Evolutionary conservation across 2,888 invertebrate genomes (phyloP), one percentile per base, ranked within the genome.

Genomic region (Philereme vetulata): DNA sequence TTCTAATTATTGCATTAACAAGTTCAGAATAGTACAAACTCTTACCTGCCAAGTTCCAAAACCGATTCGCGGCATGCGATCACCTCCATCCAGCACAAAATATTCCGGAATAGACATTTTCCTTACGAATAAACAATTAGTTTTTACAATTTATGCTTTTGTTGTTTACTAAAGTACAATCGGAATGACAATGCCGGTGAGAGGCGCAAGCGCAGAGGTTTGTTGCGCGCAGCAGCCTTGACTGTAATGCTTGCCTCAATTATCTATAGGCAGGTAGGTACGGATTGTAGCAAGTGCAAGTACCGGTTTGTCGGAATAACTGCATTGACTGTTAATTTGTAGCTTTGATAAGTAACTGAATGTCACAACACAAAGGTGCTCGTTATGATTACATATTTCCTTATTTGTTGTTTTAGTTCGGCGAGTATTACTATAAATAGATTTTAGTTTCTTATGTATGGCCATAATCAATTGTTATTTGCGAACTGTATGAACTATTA

Each of bases 31-130:
- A 40, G 48, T 35, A 48, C 36, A 47, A 89, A 55, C 35, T 51
- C 90, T 90, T 86, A 96, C 96, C 92, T 95, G 95, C 96, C 96
- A 96, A 59, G 96, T 96, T 58, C 96, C 96, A 75, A 95, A 95
- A 52, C 96, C 96, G 51, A 96, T 85, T 53, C 93, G 88, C 5
- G 96, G 96, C 93, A 96, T 95, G 60, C 89, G 92, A 51, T 93
- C 89, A 4, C 95, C 95, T 70, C 83, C 82, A 48, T 84, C 80
- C 51, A 92, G 72, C 47, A 77, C 81, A 69, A 86, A 84, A 72
- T 82, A 86, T 66, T 88, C 65, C 35, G 82, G 76, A 52, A 82
- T 63, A 34, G 84, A 71, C 90, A 90, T 90, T 60, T 69, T 59
- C 35, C 42, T 52, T 34, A 51, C 45, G 21, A 62, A 58, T 65